Evolutionary conservation across 2,888 invertebrate genomes (phyloP).

Genomic region (Diaprepes abbreviatus): DNA sequence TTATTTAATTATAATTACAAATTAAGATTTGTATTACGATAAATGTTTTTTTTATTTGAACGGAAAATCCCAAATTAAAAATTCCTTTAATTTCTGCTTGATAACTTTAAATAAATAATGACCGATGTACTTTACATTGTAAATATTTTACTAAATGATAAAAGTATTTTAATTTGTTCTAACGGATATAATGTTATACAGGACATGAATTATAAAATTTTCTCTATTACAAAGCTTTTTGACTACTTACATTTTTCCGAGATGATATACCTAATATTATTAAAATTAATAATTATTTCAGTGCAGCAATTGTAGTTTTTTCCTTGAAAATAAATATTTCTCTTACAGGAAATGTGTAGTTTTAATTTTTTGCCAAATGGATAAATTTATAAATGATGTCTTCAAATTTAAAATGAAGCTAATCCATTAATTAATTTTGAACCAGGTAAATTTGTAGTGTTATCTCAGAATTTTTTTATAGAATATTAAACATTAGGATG

Average conservation of each 20-base stretch:
- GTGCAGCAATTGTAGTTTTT: conserved; percentile 62
- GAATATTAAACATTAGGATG: too few species aligned
- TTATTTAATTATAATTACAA: conserved; percentile 5
- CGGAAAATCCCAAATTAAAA: conserved; percentile 11
- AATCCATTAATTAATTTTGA: too few species aligned
- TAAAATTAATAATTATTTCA: conserved; percentile 50
- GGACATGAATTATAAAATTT: conserved; percentile 19
- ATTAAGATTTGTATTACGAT: neutral
- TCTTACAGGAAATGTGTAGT: conserved; percentile 50
- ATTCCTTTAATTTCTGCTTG: neutral
- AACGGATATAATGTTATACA: conserved; percentile 10
- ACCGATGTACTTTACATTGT: conserved; percentile 27
- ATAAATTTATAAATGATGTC: too few species aligned
- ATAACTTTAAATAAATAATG: conserved; percentile 14
- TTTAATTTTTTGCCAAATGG: too few species aligned
- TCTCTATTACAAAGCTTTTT: conserved; percentile 33
- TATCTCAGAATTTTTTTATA: too few species aligned
- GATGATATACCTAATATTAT: conserved; percentile 8
- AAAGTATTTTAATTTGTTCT: conserved; percentile 4
- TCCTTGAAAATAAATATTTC: conserved; percentile 59
- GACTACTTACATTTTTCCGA: conserved; percentile 21
- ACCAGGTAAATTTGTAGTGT: too few species aligned
- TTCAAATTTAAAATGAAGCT: too few species aligned
- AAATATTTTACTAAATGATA: conserved; percentile 26
- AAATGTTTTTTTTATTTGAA: conserved; percentile 7